These are phyloP conservation scores for Cyprichromis sp. DNA, from an alignment of 2,113 vertebrate genomes.

Conservation along the genomic window DNA sequence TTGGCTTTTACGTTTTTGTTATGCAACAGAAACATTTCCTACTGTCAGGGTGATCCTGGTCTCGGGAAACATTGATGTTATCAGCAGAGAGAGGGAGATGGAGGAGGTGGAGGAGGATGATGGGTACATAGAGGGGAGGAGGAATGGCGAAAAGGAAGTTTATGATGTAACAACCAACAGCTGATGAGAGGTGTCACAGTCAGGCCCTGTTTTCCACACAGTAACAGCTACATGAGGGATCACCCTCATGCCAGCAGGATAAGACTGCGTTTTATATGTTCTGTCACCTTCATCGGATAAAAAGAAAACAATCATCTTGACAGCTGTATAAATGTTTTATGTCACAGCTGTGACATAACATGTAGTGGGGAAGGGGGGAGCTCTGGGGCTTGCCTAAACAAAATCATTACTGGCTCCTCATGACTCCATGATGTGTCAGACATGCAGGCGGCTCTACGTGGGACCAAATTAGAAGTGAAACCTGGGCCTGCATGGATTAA, in stretches of 20 bases:
- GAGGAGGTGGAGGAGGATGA: neutral
- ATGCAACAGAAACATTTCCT: neutral
- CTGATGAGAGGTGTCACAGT: neutral
- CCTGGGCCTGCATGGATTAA: conserved; percentile 16
- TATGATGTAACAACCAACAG: neutral
- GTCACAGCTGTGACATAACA: neutral
- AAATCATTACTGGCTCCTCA: neutral
- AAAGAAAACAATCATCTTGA: neutral
- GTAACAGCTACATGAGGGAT: neutral
- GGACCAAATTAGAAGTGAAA: conserved; percentile 51
- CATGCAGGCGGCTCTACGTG: neutral
- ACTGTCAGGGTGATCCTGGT: neutral
- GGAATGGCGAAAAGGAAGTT: neutral
- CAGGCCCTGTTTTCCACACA: neutral
- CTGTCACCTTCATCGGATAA: neutral
- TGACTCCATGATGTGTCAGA: neutral
- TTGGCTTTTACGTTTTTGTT: neutral
- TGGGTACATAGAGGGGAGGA: neutral
- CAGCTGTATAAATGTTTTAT: neutral
- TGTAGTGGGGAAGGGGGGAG: neutral
- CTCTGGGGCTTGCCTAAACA: neutral
- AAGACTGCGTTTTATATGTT: neutral
- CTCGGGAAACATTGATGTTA: conserved; percentile 12
- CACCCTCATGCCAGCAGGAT: neutral
- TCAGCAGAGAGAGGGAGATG: neutral